Evolutionary conservation across 2,888 invertebrate species (phyloP), one percentile per base, ranked within the genome.

Genomic region (Drosophila prolongata): DNA sequence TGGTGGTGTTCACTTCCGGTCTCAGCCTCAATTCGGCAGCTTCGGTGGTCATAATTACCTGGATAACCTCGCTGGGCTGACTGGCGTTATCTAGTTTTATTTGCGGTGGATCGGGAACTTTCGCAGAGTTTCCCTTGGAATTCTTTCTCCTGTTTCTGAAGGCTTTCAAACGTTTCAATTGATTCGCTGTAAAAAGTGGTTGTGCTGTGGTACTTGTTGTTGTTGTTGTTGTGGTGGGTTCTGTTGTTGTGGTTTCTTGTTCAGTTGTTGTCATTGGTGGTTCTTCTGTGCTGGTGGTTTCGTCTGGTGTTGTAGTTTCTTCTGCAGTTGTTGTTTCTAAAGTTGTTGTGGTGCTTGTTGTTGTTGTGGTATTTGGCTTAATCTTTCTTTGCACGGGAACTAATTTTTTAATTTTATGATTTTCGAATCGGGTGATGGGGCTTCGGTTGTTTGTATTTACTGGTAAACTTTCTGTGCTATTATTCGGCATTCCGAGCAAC

Each of bases 71-170:
- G 35, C 83, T 83, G 42, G 83, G 57, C 47, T 72, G 81, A 56
- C 72, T 70, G 11, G 61, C 47, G n/a, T 65, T 75, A 52, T 83
- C 82, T 13, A 70, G 16, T 6, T 86, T 82, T 38, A 80, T 86
- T 42, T 66, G 58, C 0, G 82, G 82, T 0, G 46, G 27, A 59
- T 87, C 83, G 13, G 81, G 86, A 3, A 87, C 88, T n/a, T 53
- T 27, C 0, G 85, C 40, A 1, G 9, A 42, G 6, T 11, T 44
- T 1, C 19, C 8, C 24, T 24, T 6, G 16, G 55, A 57, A 5
- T 60, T 65, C 3, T 46, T 62, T 16, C 10, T 46, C 19, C 46
- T n/a, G n/a, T 34, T 13, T 3, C 37, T 58, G 0, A 58, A 8
- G 8, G 73, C 67, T 24, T 67, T 80, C 0, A 73, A 34, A 40